Evolutionary conservation across 2,888 invertebrate genomes (phyloP).

Genomic region (Drosophila paranaensis): DNA sequence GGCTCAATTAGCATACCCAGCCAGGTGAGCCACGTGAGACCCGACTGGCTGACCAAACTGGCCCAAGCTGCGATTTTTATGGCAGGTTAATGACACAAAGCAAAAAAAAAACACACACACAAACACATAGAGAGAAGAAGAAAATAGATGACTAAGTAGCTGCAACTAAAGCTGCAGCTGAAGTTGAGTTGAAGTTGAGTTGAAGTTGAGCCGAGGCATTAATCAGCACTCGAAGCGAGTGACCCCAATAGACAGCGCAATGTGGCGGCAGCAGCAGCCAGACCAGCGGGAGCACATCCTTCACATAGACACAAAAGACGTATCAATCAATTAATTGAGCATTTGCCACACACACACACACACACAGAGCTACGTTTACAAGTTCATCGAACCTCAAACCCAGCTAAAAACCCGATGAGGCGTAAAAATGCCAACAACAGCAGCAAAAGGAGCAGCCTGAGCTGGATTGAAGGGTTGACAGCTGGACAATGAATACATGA

Average conservation of each 20-base stretch:
- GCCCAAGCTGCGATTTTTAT: slow-evolving; percentile 69
- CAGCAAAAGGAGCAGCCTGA: slow-evolving; percentile 17
- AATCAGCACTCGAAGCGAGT: slow-evolving; percentile 45
- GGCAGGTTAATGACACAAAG: slow-evolving; percentile 76
- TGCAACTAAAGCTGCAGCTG: slow-evolving; percentile 8
- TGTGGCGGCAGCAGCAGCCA: slow-evolving; percentile 13
- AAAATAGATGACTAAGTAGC: slow-evolving; percentile 14
- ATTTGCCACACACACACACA: slow-evolving; percentile 47
- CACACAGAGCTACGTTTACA: slow-evolving; percentile 7
- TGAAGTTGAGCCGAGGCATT: slow-evolving; percentile 29
- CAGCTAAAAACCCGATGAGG: slow-evolving; percentile 38
- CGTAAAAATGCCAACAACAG: slow-evolving; percentile 36
- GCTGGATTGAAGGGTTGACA: slow-evolving; percentile 40
- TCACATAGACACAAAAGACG: slow-evolving; percentile 40
- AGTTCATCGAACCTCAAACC: slow-evolving; percentile 77
- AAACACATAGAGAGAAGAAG: not conserved
- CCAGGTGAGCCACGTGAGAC: slow-evolving; percentile 57
- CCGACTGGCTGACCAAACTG: slow-evolving; percentile 15
- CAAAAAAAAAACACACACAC: not conserved
- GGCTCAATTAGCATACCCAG: slow-evolving; percentile 74
- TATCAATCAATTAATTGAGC: slow-evolving; percentile 79
- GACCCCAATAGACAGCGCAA: slow-evolving; percentile 64
- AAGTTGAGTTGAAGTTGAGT: not conserved
- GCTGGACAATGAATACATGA: slow-evolving; percentile 47
- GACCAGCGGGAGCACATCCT: slow-evolving; percentile 26